These are phyloP conservation scores for Cranoglanis bouderius DNA, from an alignment of 2,113 vertebrate species.

Conservation along the genomic window DNA sequence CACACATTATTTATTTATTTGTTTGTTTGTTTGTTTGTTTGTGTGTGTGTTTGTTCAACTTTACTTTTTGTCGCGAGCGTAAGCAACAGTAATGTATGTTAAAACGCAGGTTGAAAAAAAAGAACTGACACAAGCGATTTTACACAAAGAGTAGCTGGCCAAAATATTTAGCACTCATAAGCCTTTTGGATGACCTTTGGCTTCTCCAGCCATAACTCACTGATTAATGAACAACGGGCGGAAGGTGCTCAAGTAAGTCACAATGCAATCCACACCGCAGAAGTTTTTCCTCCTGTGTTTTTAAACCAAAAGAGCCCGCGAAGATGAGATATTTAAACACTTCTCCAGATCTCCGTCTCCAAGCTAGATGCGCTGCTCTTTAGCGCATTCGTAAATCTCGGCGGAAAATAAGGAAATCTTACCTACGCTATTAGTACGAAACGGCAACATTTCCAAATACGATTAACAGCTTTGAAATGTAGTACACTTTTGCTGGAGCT, in stretches of 20 bases:
- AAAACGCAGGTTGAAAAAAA: conserved; percentile 44
- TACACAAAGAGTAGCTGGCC: conserved; percentile 80
- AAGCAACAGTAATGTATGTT: neutral
- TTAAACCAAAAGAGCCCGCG: conserved; percentile 68
- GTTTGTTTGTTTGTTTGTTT: neutral
- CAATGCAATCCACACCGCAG: conserved; percentile 74
- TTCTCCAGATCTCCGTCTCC: conserved; percentile 31
- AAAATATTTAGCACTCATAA: conserved; percentile 91
- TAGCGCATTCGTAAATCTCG: neutral
- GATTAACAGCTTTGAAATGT: conserved; percentile 42
- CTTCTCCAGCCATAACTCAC: conserved; percentile 90
- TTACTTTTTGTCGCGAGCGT: neutral
- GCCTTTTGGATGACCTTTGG: conserved; percentile 97
- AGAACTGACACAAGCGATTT: conserved; percentile 75
- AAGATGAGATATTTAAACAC: conserved; percentile 61
- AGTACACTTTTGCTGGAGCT: conserved; percentile 11
- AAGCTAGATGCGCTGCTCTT: conserved; percentile 10
- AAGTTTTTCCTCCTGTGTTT: conserved; percentile 72
- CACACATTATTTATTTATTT: neutral
- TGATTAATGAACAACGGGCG: conserved; percentile 99
- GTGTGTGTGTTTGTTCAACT: neutral
- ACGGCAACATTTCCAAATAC: neutral
- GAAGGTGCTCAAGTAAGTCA: conserved; percentile 83
- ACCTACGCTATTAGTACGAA: neutral
- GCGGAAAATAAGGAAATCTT: neutral